Base-by-base conservation (phyloP, 2,888 invertebrate species). In the Tinea trinotella region DNA sequence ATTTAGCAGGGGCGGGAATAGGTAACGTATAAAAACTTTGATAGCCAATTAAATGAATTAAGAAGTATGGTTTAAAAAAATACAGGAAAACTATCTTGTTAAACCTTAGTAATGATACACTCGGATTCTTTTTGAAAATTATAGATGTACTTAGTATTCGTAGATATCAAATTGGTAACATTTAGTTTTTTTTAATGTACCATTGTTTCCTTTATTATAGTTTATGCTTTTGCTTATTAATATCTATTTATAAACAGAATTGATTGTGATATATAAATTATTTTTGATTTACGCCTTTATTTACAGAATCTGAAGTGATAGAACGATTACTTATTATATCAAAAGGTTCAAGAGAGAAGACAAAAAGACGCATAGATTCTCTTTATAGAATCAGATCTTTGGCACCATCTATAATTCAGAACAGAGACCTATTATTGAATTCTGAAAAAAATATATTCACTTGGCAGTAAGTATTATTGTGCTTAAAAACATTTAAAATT, bases 281-380 rank as follows among this genome's bases (percentile, higher is more conserved):
- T 22, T 22, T 5, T 22, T 22, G 7, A 4, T 30, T 30, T 30
- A 7, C 30, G 7, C 7, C 3, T 46, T 35, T 52, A 48, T 49
- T 65, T 64, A 0, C 65, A 80, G 80, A 68, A 15, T 61, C 70
- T 30, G 67, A 64, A 7, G 61, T 68, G 0, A 61, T 77, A 0
- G 79, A 79, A 56, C 66, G 70, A 48, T 64, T 76, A 60, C 59
- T 81, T 1, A 64, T 82, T 0, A 62, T 70, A 22, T 64, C 74
- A 0, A 81, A 77, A 56, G 77, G 82, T 2, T 82, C 81, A 0
- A 60, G 77, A 2, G 82, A 82, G 58, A 76, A 71, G 55, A 65
- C 76, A 0, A 82, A 82, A 54, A 62, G 66, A 0, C 68, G 70
- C 52, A 75, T 82, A 1, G 80, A 82, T 52, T 70, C 65, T 22